Conservation (phyloP, 2,888 invertebrate species). For the Meteorus cinctellus region DNA sequence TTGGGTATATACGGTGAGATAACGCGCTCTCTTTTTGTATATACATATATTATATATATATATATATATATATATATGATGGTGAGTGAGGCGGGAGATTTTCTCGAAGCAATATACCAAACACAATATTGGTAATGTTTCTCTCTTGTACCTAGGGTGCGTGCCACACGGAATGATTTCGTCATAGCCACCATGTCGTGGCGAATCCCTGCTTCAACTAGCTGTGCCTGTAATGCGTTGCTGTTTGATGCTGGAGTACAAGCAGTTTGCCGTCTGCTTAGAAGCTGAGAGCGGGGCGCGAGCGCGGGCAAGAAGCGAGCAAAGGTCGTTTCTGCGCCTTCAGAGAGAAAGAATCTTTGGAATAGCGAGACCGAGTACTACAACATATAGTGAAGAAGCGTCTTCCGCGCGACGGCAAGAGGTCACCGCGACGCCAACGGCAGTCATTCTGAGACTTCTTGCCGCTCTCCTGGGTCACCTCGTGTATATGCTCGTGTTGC, state of each 20-base stretch:
- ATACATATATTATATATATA: constrained; percentile 5
- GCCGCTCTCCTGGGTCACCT: constrained; percentile 39
- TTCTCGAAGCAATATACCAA: constrained; percentile 14
- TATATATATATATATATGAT: constrained; percentile 11
- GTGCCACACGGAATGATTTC: constrained; percentile 53
- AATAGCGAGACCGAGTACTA: constrained; percentile 4
- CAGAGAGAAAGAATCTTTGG: constrained; percentile 38
- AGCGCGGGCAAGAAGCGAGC: constrained; percentile 50
- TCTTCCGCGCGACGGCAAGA: constrained; percentile 55
- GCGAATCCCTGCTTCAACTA: constrained; percentile 39
- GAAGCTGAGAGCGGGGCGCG: constrained; percentile 13
- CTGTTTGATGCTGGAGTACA: constrained; percentile 14
- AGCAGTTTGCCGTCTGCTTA: constrained; percentile 25
- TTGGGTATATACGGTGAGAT: constrained; percentile 30
- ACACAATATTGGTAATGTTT: constrained; percentile 7
- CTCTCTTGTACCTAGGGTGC: constrained; percentile 42
- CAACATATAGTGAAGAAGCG: constrained; percentile 43
- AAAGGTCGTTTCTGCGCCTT: constrained; percentile 51
- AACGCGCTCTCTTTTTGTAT: constrained; percentile 28
- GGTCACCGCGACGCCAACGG: constrained; percentile 49
- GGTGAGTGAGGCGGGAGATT: neutral
- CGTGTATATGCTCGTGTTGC: constrained; percentile 34
- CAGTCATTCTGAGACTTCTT: constrained; percentile 46
- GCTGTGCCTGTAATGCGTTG: constrained; percentile 26
- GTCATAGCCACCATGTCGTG: constrained; percentile 50